A percentile compares a stretch with the other conserved stretches of the same genome.
phyloP scores from a whole-genome alignment of 2,888 invertebrate genomes.

The Electrophaes corylata region DNA sequence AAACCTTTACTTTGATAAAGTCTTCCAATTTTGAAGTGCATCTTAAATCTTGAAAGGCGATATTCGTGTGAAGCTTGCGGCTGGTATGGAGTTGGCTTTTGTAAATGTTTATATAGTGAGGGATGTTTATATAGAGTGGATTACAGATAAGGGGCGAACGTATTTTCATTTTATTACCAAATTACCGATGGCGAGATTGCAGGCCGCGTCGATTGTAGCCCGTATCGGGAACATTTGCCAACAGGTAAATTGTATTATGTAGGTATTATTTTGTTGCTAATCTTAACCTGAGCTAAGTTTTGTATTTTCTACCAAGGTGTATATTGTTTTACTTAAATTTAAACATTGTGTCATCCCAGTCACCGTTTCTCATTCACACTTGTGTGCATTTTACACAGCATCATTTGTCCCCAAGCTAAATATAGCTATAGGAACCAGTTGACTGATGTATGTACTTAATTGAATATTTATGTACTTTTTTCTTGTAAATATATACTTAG shows the following conservation, averaged over 20 bases:
- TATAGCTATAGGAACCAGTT: no score
- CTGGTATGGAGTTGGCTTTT: conserved; percentile 29
- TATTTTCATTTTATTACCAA: conserved; percentile 85
- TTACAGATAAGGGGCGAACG: conserved; percentile 78
- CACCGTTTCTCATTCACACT: no score
- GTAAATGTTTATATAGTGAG: conserved; percentile 75
- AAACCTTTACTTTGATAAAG: conserved; percentile 24
- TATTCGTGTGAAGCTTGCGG: conserved; percentile 18
- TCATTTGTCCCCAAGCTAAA: no score
- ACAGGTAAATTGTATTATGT: conserved; percentile 65
- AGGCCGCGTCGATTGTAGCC: conserved; percentile 66
- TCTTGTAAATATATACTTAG: no score
- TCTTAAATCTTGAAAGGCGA: conserved; percentile 45
- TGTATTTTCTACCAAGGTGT: no score
- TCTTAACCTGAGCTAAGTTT: background rate
- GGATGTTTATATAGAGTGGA: conserved; percentile 78
- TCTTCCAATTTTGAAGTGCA: conserved; percentile 19
- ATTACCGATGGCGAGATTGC: conserved; percentile 81
- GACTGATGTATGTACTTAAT: no score
- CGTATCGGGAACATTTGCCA: conserved; percentile 77
- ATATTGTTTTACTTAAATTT: no score
- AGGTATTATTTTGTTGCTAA: conserved; percentile 10
- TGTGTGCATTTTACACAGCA: no score
- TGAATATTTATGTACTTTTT: no score
- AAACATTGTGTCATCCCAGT: no score